Conservation (phyloP, 2,888 invertebrate species). For the Netelia virgata region DNA sequence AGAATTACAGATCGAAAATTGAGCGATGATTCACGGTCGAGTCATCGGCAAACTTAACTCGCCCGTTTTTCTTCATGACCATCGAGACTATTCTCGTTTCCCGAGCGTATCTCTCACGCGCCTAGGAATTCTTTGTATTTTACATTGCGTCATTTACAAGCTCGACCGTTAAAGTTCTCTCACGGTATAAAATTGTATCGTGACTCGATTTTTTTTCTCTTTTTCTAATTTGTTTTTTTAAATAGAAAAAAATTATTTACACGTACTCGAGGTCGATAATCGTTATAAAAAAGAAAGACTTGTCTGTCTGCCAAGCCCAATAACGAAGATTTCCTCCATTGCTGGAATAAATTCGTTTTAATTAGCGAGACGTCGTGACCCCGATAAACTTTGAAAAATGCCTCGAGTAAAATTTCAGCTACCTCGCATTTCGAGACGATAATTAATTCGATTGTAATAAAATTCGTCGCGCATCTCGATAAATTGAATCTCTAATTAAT, state of each 20-base stretch:
- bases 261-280: not conserved
- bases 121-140: constrained; percentile 37
- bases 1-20: constrained; percentile 42
- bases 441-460: too few relatives aligned
- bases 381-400: not conserved
- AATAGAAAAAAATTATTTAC: not conserved
- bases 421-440: too few relatives aligned
- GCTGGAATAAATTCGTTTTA: too few relatives aligned
- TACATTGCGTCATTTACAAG: constrained; percentile 31
- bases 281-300: too few relatives aligned
- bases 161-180: not conserved
- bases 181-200: not conserved
- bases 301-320: too few relatives aligned
- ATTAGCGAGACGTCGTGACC: too few relatives aligned
- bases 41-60: constrained; percentile 34
- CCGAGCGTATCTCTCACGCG: constrained; percentile 6
- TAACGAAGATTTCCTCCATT: too few relatives aligned
- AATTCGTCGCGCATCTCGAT: too few relatives aligned
- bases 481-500: too few relatives aligned
- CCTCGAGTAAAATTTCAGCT: not conserved
- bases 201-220: constrained; percentile 8
- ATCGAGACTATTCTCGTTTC: constrained; percentile 22
- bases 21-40: constrained; percentile 54
- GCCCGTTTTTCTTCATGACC: constrained; percentile 20
- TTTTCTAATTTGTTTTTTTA: not conserved